These are phyloP conservation scores for Diplosoma virens DNA, from an alignment of 23 tunicate genomes.

Conservation along the genomic window DNA sequence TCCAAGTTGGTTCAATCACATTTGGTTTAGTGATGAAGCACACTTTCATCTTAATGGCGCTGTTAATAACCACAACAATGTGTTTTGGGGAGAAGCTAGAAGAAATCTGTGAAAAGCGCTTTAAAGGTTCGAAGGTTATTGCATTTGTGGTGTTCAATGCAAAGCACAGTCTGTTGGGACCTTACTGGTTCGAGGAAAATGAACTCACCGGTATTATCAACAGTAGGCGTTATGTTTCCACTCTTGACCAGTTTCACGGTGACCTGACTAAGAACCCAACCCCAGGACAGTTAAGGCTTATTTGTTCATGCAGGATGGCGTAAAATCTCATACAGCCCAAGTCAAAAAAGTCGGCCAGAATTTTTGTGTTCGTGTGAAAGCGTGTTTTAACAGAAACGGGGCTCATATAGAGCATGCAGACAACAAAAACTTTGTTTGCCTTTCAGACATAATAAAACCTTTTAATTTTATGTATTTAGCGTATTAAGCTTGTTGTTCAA, in stretches of 20 bases:
- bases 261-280: conserved; percentile 17
- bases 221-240: conserved; percentile 9
- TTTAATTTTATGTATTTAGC: background rate
- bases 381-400: conserved; percentile 19
- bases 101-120: conserved; percentile 17
- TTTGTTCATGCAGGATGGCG: conserved; percentile 21
- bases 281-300: conserved; percentile 6
- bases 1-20: conserved; percentile 11
- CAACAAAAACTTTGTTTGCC: conserved; percentile 4
- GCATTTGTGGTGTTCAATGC: conserved; percentile 19
- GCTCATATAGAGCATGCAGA: conserved; percentile 1
- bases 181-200: conserved; percentile 21
- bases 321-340: conserved; percentile 9
- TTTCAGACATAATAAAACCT: conserved; percentile 2
- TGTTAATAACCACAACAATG: conserved; percentile 15
- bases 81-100: conserved; percentile 24
- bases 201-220: conserved; percentile 1
- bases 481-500: background rate
- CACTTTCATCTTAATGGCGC: conserved; percentile 23
- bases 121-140: conserved; percentile 15
- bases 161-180: conserved; percentile 13
- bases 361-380: conserved; percentile 1
- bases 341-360: conserved; percentile 18
- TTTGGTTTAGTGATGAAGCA: conserved; percentile 16
- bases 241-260: conserved; percentile 11